These are phyloP conservation scores for Rotaria magnacalcarata DNA, from an alignment of 2,888 invertebrate species.

Conservation along the genomic window DNA sequence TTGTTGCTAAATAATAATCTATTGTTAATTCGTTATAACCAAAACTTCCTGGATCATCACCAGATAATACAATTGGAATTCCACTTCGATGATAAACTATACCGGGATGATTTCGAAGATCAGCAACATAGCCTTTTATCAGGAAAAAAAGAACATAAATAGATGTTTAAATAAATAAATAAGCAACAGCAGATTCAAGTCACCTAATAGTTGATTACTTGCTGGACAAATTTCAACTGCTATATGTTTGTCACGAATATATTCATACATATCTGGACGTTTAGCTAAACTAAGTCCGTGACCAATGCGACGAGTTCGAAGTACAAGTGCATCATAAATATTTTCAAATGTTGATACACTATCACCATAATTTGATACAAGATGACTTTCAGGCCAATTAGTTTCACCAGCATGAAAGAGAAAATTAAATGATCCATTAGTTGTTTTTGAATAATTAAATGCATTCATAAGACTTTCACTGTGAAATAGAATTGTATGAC, in stretches of 20 bases:
- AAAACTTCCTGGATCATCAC: constrained; percentile 50
- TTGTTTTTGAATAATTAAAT: constrained; percentile 37
- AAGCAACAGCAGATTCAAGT: background rate
- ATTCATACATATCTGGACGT: constrained; percentile 47
- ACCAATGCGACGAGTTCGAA: constrained; percentile 48
- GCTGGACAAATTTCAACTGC: constrained; percentile 49
- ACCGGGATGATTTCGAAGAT: constrained; percentile 49
- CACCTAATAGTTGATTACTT: constrained; percentile 49
- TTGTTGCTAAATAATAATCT: constrained; percentile 50
- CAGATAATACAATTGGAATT: constrained; percentile 48
- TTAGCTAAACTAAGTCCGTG: constrained; percentile 49
- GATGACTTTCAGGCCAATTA: constrained; percentile 41
- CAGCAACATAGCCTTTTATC: constrained; percentile 47
- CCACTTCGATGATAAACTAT: constrained; percentile 48
- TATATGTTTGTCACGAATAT: constrained; percentile 46
- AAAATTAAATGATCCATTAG: constrained; percentile 38
- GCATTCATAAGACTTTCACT: constrained; percentile 36
- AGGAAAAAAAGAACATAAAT: background rate
- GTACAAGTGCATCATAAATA: constrained; percentile 49
- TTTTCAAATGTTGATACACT: constrained; percentile 49
- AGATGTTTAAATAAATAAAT: background rate
- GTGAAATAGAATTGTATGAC: constrained; percentile 45
- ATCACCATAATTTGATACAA: constrained; percentile 34
- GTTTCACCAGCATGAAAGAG: constrained; percentile 44
- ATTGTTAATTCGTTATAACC: constrained; percentile 50